These are phyloP conservation scores for Paramormyrops kingsleyae DNA, from an alignment of 2,113 vertebrate species.

Conservation along the genomic window DNA sequence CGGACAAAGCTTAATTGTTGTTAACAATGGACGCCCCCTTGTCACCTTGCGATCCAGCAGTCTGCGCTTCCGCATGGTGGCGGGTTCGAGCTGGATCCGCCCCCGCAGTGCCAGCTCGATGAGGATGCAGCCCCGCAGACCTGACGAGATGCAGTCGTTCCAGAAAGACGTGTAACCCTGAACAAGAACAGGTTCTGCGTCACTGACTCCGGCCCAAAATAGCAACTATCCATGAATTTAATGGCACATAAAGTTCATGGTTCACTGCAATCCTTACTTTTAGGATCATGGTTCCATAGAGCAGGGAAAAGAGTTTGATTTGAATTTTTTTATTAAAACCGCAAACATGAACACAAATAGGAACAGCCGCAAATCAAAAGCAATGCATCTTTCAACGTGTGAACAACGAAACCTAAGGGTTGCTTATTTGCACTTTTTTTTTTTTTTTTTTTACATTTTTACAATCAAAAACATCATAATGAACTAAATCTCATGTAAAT, in stretches of 20 bases:
- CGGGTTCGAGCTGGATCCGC: slow-evolving; percentile 62
- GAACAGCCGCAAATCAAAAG: not conserved
- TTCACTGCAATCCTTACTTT: not conserved
- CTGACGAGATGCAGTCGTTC: slow-evolving; percentile 79
- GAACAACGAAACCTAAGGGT: not conserved
- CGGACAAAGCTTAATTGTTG: not conserved
- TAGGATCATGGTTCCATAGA: not conserved
- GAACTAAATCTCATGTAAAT: not conserved
- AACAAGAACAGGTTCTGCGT: not conserved
- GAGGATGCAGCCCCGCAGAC: slow-evolving; percentile 67
- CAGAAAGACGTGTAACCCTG: slow-evolving; percentile 79
- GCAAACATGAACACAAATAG: not conserved
- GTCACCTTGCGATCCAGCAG: slow-evolving; percentile 70
- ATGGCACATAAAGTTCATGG: not conserved
- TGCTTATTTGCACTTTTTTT: not conserved
- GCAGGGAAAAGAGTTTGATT: not conserved
- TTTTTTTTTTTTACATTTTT: not conserved
- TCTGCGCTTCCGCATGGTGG: slow-evolving; percentile 57
- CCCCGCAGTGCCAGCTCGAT: slow-evolving; percentile 68
- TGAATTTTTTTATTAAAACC: not conserved
- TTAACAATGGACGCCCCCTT: not conserved
- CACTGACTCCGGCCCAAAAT: not conserved
- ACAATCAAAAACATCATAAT: not conserved
- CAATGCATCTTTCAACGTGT: not conserved
- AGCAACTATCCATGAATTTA: not conserved